These are phyloP conservation scores for Urocyon cinereoargenteus DNA, from an alignment of 2,797 vertebrate species.

Conservation along the genomic window DNA sequence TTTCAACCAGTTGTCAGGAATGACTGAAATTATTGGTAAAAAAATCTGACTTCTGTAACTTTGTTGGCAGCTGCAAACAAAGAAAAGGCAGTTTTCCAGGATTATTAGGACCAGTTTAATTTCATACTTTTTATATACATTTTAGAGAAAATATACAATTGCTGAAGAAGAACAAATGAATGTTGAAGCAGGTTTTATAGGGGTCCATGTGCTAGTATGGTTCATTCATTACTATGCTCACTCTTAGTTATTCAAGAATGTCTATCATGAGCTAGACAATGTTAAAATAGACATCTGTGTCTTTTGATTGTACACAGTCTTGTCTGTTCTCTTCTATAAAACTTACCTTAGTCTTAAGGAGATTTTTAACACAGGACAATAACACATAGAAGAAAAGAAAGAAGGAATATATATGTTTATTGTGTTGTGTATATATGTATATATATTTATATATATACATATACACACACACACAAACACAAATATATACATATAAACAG, in stretches of 20 bases:
- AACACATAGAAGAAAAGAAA: background rate
- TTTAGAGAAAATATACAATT: constrained; percentile 4
- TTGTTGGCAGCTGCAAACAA: background rate
- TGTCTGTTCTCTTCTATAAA: background rate
- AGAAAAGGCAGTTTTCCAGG: constrained; percentile 12
- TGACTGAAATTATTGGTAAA: background rate
- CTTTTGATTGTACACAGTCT: background rate
- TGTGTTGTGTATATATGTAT: background rate
- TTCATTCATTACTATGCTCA: background rate
- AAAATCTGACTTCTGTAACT: background rate
- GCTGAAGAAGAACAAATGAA: background rate
- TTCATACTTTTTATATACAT: background rate
- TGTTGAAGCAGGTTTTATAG: background rate
- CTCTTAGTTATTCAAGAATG: background rate
- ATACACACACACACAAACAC: background rate
- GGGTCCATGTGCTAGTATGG: background rate
- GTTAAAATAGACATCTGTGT: background rate
- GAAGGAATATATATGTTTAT: background rate
- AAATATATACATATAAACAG: background rate
- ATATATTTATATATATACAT: too few species aligned
- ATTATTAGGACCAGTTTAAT: background rate
- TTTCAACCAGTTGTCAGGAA: constrained; percentile 32
- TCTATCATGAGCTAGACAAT: background rate
- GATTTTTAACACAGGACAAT: constrained; percentile 36
- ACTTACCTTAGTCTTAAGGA: constrained; percentile 1